phyloP scores from a whole-genome alignment of 2,888 invertebrate species.

The Drosophila imparisetae region DNA sequence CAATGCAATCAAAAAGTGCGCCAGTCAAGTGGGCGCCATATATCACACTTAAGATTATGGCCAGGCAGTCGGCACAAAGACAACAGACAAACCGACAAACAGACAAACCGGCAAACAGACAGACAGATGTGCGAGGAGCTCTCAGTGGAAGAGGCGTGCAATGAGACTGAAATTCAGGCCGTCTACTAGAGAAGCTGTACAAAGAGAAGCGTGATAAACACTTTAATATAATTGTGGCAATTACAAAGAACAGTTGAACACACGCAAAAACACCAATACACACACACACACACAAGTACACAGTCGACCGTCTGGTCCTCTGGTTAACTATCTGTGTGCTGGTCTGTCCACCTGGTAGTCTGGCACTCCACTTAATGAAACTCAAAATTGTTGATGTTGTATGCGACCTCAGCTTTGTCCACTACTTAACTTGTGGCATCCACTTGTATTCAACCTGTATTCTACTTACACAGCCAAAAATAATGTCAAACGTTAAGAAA shows the following conservation, averaged over 20 bases:
- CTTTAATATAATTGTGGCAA: conserved; percentile 70
- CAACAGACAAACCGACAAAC: conserved; percentile 21
- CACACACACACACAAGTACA: background rate
- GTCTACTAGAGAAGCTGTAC: conserved; percentile 2
- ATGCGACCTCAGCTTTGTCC: conserved; percentile 29
- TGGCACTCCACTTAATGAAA: conserved; percentile 67
- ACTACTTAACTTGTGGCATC: conserved; percentile 9
- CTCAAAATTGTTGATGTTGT: conserved; percentile 63
- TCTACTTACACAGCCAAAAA: background rate
- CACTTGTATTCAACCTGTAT: background rate
- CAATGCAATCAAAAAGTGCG: conserved; percentile 48
- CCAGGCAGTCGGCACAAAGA: conserved; percentile 18
- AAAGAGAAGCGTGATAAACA: conserved; percentile 47
- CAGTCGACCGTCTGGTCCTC: conserved; percentile 1
- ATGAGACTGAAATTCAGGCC: conserved; percentile 16
- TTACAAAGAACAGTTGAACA: conserved; percentile 50
- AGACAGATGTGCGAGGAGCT: conserved; percentile 20
- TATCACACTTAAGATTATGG: conserved; percentile 55
- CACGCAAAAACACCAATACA: background rate
- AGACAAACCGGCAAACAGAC: conserved; percentile 11
- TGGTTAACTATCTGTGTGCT: conserved; percentile 1
- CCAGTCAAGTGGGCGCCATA: conserved; percentile 45
- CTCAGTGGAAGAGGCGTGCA: conserved; percentile 3
- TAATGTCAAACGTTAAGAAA: background rate
- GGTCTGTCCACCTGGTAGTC: conserved; percentile 11